Conservation (phyloP, 1,140 invertebrate species). For the Leptinotarsa texana region DNA sequence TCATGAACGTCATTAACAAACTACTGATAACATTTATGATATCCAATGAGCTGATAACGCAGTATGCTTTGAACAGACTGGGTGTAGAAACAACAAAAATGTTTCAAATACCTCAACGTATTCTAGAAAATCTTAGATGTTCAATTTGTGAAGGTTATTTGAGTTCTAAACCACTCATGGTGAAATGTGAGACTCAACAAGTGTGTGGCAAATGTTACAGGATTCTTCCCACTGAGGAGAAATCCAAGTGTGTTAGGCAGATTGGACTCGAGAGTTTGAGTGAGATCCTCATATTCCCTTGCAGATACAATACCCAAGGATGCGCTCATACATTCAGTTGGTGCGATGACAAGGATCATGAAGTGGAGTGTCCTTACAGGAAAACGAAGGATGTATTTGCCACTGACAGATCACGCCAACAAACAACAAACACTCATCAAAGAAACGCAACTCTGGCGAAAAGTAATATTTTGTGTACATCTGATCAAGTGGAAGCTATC, state of each 20-base stretch:
- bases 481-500: background rate
- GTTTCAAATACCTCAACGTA: constrained; percentile 18
- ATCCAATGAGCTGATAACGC: background rate
- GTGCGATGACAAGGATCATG: constrained; percentile 29
- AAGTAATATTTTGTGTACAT: background rate
- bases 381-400: background rate
- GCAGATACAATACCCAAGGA: constrained; percentile 32
- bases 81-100: background rate
- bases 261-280: constrained; percentile 32
- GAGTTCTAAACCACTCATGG: constrained; percentile 28
- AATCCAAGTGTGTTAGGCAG: constrained; percentile 30
- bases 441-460: background rate
- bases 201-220: constrained; percentile 40
- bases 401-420: too few species aligned
- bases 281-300: constrained; percentile 31
- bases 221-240: constrained; percentile 27
- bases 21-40: background rate
- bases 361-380: constrained; percentile 29
- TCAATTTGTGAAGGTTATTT: constrained; percentile 32
- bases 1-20: background rate
- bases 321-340: constrained; percentile 28
- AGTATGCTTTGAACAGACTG: background rate
- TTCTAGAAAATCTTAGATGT: constrained; percentile 34
- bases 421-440: background rate
- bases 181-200: constrained; percentile 27